Percentiles rank a stretch among this genome's conserved stretches.
Conservation (phyloP, 2,888 invertebrate genomes). For the Epinotia nisella region DNA sequence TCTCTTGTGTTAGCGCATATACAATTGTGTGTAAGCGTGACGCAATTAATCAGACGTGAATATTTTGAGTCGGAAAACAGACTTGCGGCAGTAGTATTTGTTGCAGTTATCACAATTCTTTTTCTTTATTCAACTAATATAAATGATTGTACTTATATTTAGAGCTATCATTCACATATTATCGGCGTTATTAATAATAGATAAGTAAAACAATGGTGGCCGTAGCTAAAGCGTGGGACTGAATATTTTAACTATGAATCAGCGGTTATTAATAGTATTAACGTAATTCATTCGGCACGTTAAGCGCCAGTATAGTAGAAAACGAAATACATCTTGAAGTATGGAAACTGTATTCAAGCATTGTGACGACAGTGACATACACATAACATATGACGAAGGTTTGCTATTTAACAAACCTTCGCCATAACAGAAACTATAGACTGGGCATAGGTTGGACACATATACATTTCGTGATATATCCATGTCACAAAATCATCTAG, state of each 20-base stretch:
- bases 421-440: too few relatives aligned
- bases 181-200: conserved; percentile 41
- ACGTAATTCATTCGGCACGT: conserved; percentile 30
- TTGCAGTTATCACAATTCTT: conserved; percentile 6
- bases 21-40: too few relatives aligned
- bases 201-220: conserved; percentile 40
- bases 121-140: conserved; percentile 19
- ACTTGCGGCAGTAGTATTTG: background rate
- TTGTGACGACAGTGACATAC: too few relatives aligned
- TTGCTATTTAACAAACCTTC: too few relatives aligned
- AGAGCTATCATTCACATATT: conserved; percentile 18
- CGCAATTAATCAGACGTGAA: too few relatives aligned
- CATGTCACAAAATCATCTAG: background rate
- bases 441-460: too few relatives aligned
- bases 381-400: too few relatives aligned
- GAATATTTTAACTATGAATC: conserved; percentile 38
- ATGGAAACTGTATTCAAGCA: too few relatives aligned
- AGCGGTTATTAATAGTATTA: conserved; percentile 40
- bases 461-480: too few relatives aligned
- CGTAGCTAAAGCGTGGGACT: conserved; percentile 27
- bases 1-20: too few relatives aligned
- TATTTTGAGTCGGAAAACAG: too few relatives aligned
- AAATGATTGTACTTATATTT: conserved; percentile 6
- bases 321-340: background rate
- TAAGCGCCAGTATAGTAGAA: background rate